Percentiles rank a stretch among this genome's conserved stretches.
Evolutionary conservation across 2,797 vertebrate species (phyloP).

Genomic region (Myiotriccus ornatus): DNA sequence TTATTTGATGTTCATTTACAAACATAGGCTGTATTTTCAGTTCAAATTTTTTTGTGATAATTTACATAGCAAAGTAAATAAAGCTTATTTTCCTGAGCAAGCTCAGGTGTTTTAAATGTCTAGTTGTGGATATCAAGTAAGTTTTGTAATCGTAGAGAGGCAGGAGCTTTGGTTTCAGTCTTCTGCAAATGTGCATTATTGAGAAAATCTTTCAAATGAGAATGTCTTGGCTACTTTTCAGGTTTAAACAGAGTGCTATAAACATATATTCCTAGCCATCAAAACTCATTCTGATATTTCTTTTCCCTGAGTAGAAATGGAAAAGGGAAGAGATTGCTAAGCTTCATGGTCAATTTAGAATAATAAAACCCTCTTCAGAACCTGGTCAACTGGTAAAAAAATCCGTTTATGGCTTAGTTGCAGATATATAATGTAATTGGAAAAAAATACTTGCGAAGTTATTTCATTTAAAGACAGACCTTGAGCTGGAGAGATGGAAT

Average conservation of each 20-base stretch:
- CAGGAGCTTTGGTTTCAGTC: not conserved
- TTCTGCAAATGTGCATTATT: not conserved
- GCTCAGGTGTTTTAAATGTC: not conserved
- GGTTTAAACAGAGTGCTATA: not conserved
- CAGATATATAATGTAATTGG: slow-evolving; percentile 17
- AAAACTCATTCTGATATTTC: slow-evolving; percentile 28
- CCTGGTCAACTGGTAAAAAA: slow-evolving; percentile 32
- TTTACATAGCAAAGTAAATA: not conserved
- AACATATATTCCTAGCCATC: slow-evolving; percentile 28
- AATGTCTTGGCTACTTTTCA: not conserved
- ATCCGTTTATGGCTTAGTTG: slow-evolving; percentile 47
- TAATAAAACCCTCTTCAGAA: slow-evolving; percentile 65
- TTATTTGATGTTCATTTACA: not conserved
- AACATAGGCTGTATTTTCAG: not conserved
- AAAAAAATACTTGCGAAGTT: not conserved
- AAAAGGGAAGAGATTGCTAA: slow-evolving; percentile 48
- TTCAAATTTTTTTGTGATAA: not conserved
- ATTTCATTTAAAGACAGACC: slow-evolving; percentile 37
- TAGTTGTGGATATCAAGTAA: slow-evolving; percentile 2
- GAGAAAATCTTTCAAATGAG: not conserved
- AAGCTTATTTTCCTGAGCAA: not conserved
- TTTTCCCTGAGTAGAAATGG: slow-evolving; percentile 10
- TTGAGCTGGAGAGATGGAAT: not conserved
- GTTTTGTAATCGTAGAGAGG: not conserved
- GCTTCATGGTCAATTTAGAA: slow-evolving; percentile 67